phyloP scores from a whole-genome alignment of 2,888 invertebrate species.

The Apocheima hispidaria region DNA sequence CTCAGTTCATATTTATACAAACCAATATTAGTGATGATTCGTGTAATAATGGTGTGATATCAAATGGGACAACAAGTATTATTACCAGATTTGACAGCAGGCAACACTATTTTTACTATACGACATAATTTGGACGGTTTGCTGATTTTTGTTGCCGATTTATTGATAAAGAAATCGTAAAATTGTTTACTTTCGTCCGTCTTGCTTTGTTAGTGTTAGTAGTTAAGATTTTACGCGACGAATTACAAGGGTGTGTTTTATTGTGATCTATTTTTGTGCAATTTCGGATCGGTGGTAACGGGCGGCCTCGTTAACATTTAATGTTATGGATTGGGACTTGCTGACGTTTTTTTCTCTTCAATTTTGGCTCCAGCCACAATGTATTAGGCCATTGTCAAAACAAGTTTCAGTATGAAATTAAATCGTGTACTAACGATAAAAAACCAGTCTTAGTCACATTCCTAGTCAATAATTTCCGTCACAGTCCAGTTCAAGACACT shows the following conservation, averaged over 20 bases:
- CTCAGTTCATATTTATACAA: too few relatives aligned
- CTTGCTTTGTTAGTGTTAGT: constrained; percentile 5
- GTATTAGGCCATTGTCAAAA: too few relatives aligned
- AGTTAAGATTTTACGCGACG: constrained; percentile 23
- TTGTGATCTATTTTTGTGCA: constrained; percentile 22
- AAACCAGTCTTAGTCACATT: too few relatives aligned
- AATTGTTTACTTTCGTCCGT: constrained; percentile 28
- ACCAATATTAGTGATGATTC: neutral
- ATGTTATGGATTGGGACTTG: neutral
- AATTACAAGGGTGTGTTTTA: constrained; percentile 21
- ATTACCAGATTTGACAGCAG: neutral
- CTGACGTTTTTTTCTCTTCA: neutral
- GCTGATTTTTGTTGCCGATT: constrained; percentile 45
- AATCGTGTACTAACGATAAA: too few relatives aligned
- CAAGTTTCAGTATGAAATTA: too few relatives aligned
- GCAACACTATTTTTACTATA: constrained; percentile 21
- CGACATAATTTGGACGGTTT: constrained; percentile 46
- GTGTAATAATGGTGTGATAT: constrained; percentile 2
- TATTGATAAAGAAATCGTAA: constrained; percentile 34
- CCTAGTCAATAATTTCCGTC: too few relatives aligned
- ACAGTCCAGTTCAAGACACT: too few relatives aligned
- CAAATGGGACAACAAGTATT: constrained; percentile 14
- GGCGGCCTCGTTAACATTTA: constrained; percentile 2
- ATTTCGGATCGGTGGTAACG: constrained; percentile 16
- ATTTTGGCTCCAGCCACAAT: too few relatives aligned